These are phyloP conservation scores for Sepioteuthis lessoniana DNA, from an alignment of 2,888 invertebrate genomes.

Conservation along the genomic window DNA sequence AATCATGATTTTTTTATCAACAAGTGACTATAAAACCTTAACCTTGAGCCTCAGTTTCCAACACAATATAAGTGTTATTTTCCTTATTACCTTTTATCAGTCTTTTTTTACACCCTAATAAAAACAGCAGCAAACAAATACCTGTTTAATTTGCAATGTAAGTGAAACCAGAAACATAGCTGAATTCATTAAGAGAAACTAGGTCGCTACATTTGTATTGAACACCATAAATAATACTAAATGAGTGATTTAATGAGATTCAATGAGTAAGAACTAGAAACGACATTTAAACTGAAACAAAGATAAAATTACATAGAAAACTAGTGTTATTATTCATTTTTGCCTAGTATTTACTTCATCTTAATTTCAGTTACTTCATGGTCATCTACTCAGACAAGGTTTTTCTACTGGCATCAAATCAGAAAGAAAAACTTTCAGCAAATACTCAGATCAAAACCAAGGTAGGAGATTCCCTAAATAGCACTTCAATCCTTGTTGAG, in stretches of 20 bases:
- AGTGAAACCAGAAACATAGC: not conserved
- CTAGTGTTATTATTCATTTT: too few species aligned
- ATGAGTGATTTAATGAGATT: not conserved
- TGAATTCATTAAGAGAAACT: not conserved
- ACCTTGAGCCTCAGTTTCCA: constrained; percentile 7
- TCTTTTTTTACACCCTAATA: not conserved
- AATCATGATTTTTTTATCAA: not conserved
- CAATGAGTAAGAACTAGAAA: not conserved
- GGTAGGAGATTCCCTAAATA: too few species aligned
- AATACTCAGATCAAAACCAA: too few species aligned
- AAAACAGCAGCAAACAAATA: not conserved
- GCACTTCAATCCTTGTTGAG: too few species aligned
- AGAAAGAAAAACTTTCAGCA: too few species aligned
- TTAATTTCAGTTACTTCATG: too few species aligned
- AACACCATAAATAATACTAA: not conserved
- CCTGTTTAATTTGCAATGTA: not conserved
- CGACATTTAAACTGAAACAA: too few species aligned
- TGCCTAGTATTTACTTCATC: too few species aligned
- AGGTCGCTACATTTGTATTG: not conserved
- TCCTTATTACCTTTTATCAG: not conserved
- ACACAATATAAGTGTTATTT: not conserved
- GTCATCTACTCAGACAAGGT: too few species aligned
- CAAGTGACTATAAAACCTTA: not conserved
- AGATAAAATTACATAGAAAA: too few species aligned
- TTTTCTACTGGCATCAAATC: too few species aligned